Base-by-base conservation (phyloP, 2,113 vertebrate genomes). In the Platichthys stellatus region DNA sequence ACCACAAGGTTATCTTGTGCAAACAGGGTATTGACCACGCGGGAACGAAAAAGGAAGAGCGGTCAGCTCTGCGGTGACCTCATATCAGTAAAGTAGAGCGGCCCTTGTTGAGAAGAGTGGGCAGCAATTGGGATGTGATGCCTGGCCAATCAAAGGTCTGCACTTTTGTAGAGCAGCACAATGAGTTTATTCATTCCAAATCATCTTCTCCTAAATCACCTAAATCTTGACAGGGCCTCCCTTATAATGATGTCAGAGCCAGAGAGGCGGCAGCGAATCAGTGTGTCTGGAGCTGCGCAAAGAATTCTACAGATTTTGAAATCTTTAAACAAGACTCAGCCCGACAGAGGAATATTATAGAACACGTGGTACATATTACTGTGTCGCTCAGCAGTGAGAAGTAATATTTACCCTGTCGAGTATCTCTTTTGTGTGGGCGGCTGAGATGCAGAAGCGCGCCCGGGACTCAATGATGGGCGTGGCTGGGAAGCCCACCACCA, bases 381-480 rank as follows among this genome's bases (percentile, higher is more conserved):
- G 40, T 13, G 40, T 43, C 40, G 2, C 40, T 15, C 6, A 21
- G 14, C 0, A 7, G 8, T 51, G 20, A 54, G 20, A 20, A 31
- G 14, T 0, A 2, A 21, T 20, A 92, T 93, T 96, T 90, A 98
- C 97, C 23, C 87, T 94, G 92, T 98, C 95, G 12, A 99, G 96
- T 89, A 98, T 95, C 63, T 95, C 95, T 94, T 90, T 96, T 66
- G 95, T 97, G 92, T 98, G 97, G 68, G 95, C 94, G 60, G 97
- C 96, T 13, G 97, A 98, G 82, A 99, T 93, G 89, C 97, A 99
- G 93, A 99, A 98, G 24, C 97, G 96, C 14, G 96, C 97, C 89
- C 97, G 94, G 20, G 97, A 98, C 86, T 98, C 97, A 2, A 97
- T 97, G 89, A 99, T 98, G 14, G 97, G 96, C 1, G 97, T 99